These are phyloP conservation scores for Etheostoma cragini DNA, from an alignment of 2,113 vertebrate genomes.

Conservation along the genomic window DNA sequence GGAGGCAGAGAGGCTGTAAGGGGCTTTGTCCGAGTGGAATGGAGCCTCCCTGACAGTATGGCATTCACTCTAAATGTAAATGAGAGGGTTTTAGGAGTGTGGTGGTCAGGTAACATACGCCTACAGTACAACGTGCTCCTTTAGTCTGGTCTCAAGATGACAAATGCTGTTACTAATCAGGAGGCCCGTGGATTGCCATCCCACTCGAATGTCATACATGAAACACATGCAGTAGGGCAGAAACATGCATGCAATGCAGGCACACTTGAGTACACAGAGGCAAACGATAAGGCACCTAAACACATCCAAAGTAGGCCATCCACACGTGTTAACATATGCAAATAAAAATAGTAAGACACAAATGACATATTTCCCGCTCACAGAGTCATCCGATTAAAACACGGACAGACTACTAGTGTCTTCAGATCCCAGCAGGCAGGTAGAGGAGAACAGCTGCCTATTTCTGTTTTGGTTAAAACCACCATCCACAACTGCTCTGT, in stretches of 20 bases:
- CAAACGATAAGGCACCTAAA: slow-evolving; percentile 31
- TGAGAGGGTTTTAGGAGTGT: slow-evolving; percentile 79
- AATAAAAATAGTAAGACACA: slow-evolving; percentile 9
- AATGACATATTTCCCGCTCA: not conserved
- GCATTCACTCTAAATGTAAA: slow-evolving; percentile 89
- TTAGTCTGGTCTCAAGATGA: slow-evolving; percentile 68
- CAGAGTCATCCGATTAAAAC: slow-evolving; percentile 27
- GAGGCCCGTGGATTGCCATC: slow-evolving; percentile 36
- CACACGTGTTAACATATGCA: slow-evolving; percentile 11
- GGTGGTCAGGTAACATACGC: slow-evolving; percentile 76
- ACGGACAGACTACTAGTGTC: slow-evolving; percentile 13
- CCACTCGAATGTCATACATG: slow-evolving; percentile 33
- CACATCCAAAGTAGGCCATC: slow-evolving; percentile 15
- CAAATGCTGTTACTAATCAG: slow-evolving; percentile 58
- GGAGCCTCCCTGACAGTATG: slow-evolving; percentile 67
- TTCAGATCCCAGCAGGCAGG: slow-evolving; percentile 38
- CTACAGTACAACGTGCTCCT: slow-evolving; percentile 61
- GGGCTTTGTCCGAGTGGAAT: slow-evolving; percentile 73
- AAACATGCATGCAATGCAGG: not conserved
- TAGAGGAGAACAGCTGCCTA: slow-evolving; percentile 20
- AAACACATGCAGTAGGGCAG: slow-evolving; percentile 12
- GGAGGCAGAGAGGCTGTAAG: slow-evolving; percentile 60
- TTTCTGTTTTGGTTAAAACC: slow-evolving; percentile 13
- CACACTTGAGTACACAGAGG: slow-evolving; percentile 5
- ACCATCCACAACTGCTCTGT: not conserved